Evolutionary conservation across 2,797 vertebrate species (phyloP).

Genomic region (Lutjanus argentimaculatus): DNA sequence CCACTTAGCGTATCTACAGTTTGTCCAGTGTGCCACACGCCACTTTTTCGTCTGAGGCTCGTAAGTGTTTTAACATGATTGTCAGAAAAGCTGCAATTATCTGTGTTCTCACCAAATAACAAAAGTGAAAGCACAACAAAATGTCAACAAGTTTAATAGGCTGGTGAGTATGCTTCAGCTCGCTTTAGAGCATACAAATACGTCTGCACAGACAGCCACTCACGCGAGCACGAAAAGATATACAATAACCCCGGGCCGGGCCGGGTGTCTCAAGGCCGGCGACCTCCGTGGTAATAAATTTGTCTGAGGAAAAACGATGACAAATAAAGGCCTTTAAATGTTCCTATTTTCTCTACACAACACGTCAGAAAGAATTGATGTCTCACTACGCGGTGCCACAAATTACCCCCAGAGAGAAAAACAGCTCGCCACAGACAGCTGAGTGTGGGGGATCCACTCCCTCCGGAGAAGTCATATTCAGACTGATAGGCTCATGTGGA

Average conservation of each 20-base stretch:
- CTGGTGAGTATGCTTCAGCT: neutral
- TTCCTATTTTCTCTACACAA: slow-evolving; percentile 75
- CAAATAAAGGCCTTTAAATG: slow-evolving; percentile 83
- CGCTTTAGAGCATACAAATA: neutral
- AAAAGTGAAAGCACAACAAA: slow-evolving; percentile 33
- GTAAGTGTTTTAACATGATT: slow-evolving; percentile 34
- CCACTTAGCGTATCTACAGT: slow-evolving; percentile 46
- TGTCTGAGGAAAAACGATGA: slow-evolving; percentile 75
- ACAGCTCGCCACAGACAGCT: slow-evolving; percentile 65
- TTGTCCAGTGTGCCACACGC: slow-evolving; percentile 22
- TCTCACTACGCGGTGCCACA: slow-evolving; percentile 70
- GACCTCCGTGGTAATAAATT: slow-evolving; percentile 70
- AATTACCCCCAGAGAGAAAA: slow-evolving; percentile 79
- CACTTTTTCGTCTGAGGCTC: slow-evolving; percentile 23
- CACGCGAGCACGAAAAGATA: slow-evolving; percentile 45
- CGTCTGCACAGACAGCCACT: slow-evolving; percentile 23
- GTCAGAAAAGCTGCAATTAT: slow-evolving; percentile 41
- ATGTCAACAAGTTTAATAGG: slow-evolving; percentile 22
- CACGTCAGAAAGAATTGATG: slow-evolving; percentile 79
- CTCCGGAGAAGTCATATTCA: slow-evolving; percentile 65
- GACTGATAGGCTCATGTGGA: slow-evolving; percentile 70
- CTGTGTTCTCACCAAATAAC: slow-evolving; percentile 31
- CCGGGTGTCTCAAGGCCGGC: slow-evolving; percentile 59
- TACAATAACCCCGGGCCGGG: slow-evolving; percentile 44
- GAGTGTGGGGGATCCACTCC: slow-evolving; percentile 64